Percentiles rank a stretch among this genome's conserved stretches.
Evolutionary conservation across 2,888 invertebrate species (phyloP).

Genomic region (Operophtera brumata): DNA sequence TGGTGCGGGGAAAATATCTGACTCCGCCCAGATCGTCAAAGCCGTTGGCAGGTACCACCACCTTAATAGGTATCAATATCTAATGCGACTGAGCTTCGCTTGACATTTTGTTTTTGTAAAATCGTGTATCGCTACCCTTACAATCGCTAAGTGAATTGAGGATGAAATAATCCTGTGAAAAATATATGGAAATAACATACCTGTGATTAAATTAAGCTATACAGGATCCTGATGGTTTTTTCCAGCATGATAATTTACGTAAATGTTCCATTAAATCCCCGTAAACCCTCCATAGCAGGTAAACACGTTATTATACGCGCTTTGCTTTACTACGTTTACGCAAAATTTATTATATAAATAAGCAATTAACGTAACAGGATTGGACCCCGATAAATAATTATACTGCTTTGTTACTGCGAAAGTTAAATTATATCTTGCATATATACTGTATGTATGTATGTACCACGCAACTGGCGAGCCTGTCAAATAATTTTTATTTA

Average conservation of each 20-base stretch:
- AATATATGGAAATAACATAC: background rate
- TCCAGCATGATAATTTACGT: constrained; percentile 9
- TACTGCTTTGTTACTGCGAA: background rate
- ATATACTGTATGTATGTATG: no score
- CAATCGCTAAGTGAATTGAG: no score
- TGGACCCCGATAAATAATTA: background rate
- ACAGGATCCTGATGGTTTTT: background rate
- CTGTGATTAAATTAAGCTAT: constrained; percentile 6
- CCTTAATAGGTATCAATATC: no score
- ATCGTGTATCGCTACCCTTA: no score
- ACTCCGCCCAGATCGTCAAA: no score
- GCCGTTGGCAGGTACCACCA: no score
- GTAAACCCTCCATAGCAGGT: constrained; percentile 1
- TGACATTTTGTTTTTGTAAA: no score
- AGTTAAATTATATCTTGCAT: background rate
- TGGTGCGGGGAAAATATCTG: no score
- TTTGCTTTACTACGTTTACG: constrained; percentile 15
- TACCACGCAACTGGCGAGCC: no score
- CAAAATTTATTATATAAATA: constrained; percentile 27
- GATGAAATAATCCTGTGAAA: background rate
- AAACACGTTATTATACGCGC: constrained; percentile 15
- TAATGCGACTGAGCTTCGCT: no score
- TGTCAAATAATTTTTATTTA: no score
- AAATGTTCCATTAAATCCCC: constrained; percentile 13
- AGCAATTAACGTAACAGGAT: constrained; percentile 21